These are phyloP conservation scores for Lasius platythorax DNA, from an alignment of 2,888 invertebrate species.

Conservation along the genomic window DNA sequence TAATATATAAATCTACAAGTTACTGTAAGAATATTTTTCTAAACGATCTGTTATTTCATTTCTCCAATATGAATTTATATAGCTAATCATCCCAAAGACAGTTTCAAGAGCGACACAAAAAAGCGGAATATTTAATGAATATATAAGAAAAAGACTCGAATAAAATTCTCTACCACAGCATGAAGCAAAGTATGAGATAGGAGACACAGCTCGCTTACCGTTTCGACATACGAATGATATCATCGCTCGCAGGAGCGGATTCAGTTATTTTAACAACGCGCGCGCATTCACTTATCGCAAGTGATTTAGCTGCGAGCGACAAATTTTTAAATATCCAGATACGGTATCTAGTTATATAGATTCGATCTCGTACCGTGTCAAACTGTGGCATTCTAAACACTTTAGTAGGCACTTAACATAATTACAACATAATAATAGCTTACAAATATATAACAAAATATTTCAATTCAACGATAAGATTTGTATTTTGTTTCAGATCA, in stretches of 20 bases:
- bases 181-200: constrained; percentile 45
- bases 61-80: background rate
- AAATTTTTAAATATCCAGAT: constrained; percentile 34
- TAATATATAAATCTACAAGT: background rate
- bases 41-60: background rate
- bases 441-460: background rate
- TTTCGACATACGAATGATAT: constrained; percentile 76
- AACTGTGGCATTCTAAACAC: background rate
- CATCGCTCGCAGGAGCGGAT: constrained; percentile 73
- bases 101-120: constrained; percentile 25
- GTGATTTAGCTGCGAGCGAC: constrained; percentile 24
- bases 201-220: constrained; percentile 68
- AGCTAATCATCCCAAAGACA: constrained; percentile 8
- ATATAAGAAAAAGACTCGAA: constrained; percentile 41
- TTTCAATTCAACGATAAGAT: background rate
- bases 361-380: background rate
- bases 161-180: constrained; percentile 55
- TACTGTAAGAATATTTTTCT: background rate
- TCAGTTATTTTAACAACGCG: constrained; percentile 66
- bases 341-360: background rate
- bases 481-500: background rate
- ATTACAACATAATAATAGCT: background rate
- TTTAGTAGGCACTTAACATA: background rate
- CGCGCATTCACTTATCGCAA: constrained; percentile 44
- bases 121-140: constrained; percentile 34